Evolutionary conservation across 2,888 invertebrate genomes (phyloP).

Genomic region (Melinaea marsaeus): DNA sequence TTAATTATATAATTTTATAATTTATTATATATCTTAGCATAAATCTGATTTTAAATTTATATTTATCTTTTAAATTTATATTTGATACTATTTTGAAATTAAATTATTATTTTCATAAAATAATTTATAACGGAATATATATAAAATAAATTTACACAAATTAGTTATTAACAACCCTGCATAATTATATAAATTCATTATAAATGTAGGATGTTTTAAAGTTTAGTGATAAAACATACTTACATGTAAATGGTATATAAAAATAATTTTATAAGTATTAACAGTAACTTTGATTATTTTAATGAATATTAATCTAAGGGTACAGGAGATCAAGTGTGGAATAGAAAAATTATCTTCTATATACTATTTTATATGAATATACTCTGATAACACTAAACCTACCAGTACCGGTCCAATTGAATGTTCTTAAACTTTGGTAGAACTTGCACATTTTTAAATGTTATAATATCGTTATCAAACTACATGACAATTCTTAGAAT

Average conservation of each 20-base stretch:
- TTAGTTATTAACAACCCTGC: background rate
- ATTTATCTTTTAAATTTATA: background rate
- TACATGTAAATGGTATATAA: background rate
- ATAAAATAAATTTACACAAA: background rate
- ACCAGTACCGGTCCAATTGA: no score
- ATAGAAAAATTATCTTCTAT: constrained; percentile 54
- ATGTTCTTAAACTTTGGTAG: no score
- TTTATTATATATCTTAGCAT: background rate
- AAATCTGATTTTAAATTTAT: background rate
- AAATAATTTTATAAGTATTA: constrained; percentile 15
- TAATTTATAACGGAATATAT: background rate
- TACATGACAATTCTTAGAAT: no score
- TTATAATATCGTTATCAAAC: no score
- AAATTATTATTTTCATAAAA: background rate
- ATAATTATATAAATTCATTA: constrained; percentile 2
- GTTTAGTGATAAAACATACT: background rate
- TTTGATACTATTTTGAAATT: no score
- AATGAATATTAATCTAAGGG: constrained; percentile 38
- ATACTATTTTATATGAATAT: constrained; percentile 18
- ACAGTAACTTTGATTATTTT: constrained; percentile 10
- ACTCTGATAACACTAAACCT: no score
- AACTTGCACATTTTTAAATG: no score
- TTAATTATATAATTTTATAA: constrained; percentile 9
- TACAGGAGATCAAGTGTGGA: constrained; percentile 65
- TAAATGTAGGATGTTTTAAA: background rate